Percentiles rank a stretch among this genome's conserved stretches.
Conservation (phyloP, 2,113 vertebrate genomes). For the Phasianus colchicus region DNA sequence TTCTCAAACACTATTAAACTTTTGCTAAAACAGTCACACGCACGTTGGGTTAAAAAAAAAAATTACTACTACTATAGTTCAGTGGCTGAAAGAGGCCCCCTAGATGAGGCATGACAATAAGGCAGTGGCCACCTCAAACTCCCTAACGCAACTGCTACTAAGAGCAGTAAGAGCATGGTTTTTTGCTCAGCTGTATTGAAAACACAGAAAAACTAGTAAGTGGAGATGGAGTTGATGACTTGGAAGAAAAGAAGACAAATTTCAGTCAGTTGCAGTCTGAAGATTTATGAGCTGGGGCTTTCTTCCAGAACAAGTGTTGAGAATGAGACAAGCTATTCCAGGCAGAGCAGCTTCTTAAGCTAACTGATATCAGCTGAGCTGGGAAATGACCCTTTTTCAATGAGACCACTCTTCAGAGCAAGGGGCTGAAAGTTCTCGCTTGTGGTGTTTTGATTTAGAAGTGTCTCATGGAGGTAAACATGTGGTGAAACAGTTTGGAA, state of each 20-base stretch:
- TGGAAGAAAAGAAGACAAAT: neutral
- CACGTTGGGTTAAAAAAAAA: neutral
- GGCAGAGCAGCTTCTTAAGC: neutral
- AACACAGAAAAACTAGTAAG: neutral
- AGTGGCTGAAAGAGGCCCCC: neutral
- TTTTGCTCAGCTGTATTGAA: neutral
- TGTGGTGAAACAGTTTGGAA: neutral
- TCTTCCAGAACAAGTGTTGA: neutral
- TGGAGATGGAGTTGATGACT: neutral
- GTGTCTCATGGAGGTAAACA: neutral
- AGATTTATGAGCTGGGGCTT: neutral
- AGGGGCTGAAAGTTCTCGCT: rapidly evolving
- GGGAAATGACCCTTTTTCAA: neutral
- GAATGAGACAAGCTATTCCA: neutral
- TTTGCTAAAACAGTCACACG: neutral
- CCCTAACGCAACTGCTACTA: neutral
- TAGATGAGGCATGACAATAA: neutral
- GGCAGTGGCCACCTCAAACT: neutral
- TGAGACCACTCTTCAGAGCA: neutral
- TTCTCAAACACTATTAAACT: neutral
- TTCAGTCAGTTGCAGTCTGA: neutral
- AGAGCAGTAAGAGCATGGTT: neutral
- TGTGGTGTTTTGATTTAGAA: neutral
- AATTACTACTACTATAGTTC: neutral
- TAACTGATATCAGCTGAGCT: neutral